Evolutionary conservation across 2,888 invertebrate species (phyloP).

Genomic region (Erebia ligea): DNA sequence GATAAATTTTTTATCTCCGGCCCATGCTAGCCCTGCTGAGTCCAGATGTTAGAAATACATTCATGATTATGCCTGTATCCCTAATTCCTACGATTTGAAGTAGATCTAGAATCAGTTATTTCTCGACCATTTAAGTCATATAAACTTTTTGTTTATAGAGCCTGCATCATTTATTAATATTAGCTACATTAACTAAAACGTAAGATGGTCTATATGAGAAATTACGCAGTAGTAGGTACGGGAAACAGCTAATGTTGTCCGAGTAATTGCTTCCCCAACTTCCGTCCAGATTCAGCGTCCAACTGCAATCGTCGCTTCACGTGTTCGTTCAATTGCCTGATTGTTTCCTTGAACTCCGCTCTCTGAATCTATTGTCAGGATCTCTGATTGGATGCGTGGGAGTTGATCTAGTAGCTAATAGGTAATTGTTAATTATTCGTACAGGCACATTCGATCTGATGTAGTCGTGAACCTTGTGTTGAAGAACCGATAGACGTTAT

Average conservation of each 20-base stretch:
- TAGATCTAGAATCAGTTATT: too few relatives aligned
- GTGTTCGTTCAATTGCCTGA: slow-evolving; percentile 63
- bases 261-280: slow-evolving; percentile 28
- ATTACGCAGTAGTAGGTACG: slow-evolving; percentile 17
- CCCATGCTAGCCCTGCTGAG: too few relatives aligned
- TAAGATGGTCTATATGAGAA: neutral
- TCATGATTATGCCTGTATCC: too few relatives aligned
- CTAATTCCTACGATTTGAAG: too few relatives aligned
- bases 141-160: too few relatives aligned
- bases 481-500: neutral
- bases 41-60: too few relatives aligned
- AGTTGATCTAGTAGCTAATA: slow-evolving; percentile 38
- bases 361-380: slow-evolving; percentile 48
- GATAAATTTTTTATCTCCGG: too few relatives aligned
- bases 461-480: too few relatives aligned
- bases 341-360: slow-evolving; percentile 60
- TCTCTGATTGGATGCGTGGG: slow-evolving; percentile 54
- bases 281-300: slow-evolving; percentile 32
- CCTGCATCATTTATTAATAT: too few relatives aligned
- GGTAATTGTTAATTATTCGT: slow-evolving; percentile 46
- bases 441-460: neutral
- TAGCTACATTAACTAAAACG: neutral
- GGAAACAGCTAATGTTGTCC: slow-evolving; percentile 28
- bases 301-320: slow-evolving; percentile 51
- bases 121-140: too few relatives aligned